These are phyloP conservation scores for Eleginops maclovinus DNA, from an alignment of 2,113 vertebrate genomes.

Conservation along the genomic window DNA sequence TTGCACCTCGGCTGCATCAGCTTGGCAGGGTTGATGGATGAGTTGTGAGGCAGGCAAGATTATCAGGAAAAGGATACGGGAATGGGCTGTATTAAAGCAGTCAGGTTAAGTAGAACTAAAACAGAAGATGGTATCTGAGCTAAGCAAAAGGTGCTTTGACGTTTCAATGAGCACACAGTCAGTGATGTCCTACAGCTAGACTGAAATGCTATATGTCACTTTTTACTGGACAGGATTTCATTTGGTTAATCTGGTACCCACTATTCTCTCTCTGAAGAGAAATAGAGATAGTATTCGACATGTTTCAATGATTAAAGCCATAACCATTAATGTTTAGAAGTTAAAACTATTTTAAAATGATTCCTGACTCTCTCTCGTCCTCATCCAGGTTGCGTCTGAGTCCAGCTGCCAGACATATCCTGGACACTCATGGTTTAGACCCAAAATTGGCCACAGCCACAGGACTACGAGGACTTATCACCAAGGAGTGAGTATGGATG, in stretches of 20 bases:
- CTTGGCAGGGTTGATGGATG: background rate
- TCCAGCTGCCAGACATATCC: slow-evolving; percentile 94
- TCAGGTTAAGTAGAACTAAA: background rate
- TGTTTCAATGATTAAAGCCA: background rate
- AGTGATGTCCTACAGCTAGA: background rate
- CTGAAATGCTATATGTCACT: background rate
- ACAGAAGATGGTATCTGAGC: background rate
- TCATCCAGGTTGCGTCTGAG: slow-evolving; percentile 89
- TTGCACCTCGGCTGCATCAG: slow-evolving; percentile 13
- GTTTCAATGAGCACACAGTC: background rate
- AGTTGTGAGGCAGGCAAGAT: background rate
- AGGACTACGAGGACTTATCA: slow-evolving; percentile 93
- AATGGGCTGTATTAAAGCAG: background rate
- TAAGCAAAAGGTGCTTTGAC: background rate
- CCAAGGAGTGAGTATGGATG: slow-evolving; percentile 91
- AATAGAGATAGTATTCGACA: background rate
- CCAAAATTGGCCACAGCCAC: slow-evolving; percentile 85
- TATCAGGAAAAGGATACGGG: background rate
- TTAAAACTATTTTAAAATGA: background rate
- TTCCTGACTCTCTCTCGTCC: background rate
- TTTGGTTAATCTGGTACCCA: background rate
- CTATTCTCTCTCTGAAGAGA: background rate
- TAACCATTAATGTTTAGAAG: background rate
- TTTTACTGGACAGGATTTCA: background rate
- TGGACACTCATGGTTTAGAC: slow-evolving; percentile 90